These are phyloP conservation scores for Archilochus colubris DNA, from an alignment of 2,113 vertebrate species.

Conservation along the genomic window DNA sequence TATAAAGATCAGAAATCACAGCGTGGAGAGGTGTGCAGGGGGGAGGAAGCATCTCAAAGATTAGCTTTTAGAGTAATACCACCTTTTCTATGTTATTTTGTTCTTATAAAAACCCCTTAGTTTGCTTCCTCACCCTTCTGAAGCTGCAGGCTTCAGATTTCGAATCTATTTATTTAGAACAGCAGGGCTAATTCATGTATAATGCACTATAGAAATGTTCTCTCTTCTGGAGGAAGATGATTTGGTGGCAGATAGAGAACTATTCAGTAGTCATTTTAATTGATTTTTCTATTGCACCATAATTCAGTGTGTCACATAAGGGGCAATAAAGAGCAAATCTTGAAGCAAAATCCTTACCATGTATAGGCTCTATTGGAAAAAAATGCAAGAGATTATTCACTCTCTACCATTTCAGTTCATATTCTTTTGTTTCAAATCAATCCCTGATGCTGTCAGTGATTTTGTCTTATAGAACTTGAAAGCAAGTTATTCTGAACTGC, in stretches of 20 bases:
- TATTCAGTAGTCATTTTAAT: slow-evolving; percentile 51
- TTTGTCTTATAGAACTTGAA: slow-evolving; percentile 23
- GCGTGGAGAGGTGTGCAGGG: accelerated
- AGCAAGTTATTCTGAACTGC: background rate
- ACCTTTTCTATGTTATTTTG: background rate
- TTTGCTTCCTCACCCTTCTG: background rate
- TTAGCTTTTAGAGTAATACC: background rate
- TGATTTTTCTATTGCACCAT: slow-evolving; percentile 43
- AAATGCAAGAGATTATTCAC: background rate
- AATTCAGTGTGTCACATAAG: slow-evolving; percentile 32
- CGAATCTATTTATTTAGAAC: slow-evolving; percentile 11
- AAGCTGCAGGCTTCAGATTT: slow-evolving; percentile 35
- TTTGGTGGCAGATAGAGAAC: slow-evolving; percentile 40
- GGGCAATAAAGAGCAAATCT: slow-evolving; percentile 30
- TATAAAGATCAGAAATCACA: background rate
- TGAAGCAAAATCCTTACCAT: background rate
- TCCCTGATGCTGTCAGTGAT: background rate
- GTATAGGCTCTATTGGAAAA: background rate
- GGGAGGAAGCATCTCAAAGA: background rate
- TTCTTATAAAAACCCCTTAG: background rate
- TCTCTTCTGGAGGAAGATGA: slow-evolving; percentile 12
- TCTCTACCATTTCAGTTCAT: background rate
- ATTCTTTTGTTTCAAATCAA: background rate
- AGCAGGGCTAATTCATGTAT: slow-evolving; percentile 25
- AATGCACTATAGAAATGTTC: slow-evolving; percentile 24